Percentiles rank a stretch among this genome's conserved stretches.
phyloP scores from a whole-genome alignment of 2,888 invertebrate species.

The Cantharis rustica region DNA sequence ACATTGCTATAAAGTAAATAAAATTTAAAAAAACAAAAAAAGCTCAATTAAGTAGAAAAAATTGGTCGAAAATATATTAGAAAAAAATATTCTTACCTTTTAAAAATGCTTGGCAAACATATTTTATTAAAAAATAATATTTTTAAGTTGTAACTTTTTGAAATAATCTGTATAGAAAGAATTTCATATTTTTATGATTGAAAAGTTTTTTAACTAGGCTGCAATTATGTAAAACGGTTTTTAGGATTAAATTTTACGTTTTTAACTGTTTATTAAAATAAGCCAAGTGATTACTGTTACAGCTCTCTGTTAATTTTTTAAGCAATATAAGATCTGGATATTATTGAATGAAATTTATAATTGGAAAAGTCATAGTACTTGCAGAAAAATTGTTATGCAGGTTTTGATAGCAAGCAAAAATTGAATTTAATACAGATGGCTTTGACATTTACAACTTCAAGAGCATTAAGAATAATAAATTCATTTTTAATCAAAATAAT shows the following conservation, averaged over 20 bases:
- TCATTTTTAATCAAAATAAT: constrained; percentile 5
- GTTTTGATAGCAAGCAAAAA: constrained; percentile 18
- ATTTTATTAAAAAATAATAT: too few relatives aligned
- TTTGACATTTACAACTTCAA: constrained; percentile 17
- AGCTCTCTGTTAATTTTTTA: not conserved
- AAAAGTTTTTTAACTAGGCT: not conserved
- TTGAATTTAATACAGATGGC: constrained; percentile 19
- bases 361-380: not conserved
- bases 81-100: too few relatives aligned
- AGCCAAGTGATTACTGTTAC: not conserved
- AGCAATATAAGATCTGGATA: not conserved
- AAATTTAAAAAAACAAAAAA: too few relatives aligned
- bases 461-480: not conserved
- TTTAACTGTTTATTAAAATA: not conserved
- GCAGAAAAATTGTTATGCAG: constrained; percentile 1
- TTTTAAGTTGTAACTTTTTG: not conserved
- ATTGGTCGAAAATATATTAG: too few relatives aligned
- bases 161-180: not conserved
- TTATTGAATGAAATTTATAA: constrained; percentile 11
- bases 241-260: not conserved
- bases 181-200: not conserved
- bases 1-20: too few relatives aligned
- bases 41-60: too few relatives aligned
- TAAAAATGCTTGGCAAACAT: too few relatives aligned
- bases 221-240: not conserved